phyloP scores from a whole-genome alignment of 2,113 vertebrate genomes.

The Rhynchopsitta pachyrhyncha region DNA sequence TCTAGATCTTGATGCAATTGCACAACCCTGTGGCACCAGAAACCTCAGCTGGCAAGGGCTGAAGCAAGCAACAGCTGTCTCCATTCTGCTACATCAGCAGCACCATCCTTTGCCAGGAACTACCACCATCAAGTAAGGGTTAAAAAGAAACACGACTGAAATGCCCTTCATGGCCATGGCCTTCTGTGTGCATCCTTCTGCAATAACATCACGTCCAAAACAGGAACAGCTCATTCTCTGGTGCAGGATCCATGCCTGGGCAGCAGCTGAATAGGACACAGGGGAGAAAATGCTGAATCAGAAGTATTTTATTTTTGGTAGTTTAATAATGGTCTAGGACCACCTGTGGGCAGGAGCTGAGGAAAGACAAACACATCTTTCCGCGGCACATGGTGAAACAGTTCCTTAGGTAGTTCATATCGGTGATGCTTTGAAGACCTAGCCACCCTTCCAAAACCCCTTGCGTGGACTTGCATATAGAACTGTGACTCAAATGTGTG shows the following conservation, averaged over 20 bases:
- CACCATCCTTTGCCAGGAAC: not conserved
- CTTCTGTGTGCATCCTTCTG: constrained; percentile 17
- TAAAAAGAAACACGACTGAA: not conserved
- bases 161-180: not conserved
- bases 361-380: not conserved
- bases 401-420: not conserved
- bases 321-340: constrained; percentile 1
- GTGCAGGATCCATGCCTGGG: not conserved
- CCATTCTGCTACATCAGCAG: not conserved
- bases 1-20: constrained; percentile 6
- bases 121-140: not conserved
- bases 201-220: constrained; percentile 50
- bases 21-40: not conserved
- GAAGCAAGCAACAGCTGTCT: constrained; percentile 14
- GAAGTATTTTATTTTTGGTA: constrained; percentile 36
- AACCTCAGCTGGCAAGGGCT: not conserved
- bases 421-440: not conserved
- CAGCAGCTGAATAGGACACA: not conserved
- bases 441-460: not conserved
- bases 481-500: not conserved
- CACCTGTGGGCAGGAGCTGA: not conserved
- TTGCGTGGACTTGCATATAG: not conserved
- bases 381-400: not conserved
- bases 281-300: constrained; percentile 39
- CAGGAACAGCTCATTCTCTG: constrained; percentile 33